A percentile compares a stretch with the other conserved stretches of the same genome.
Evolutionary conservation across 2,113 vertebrate species (phyloP).

Genomic region (Menidia beryllina): DNA sequence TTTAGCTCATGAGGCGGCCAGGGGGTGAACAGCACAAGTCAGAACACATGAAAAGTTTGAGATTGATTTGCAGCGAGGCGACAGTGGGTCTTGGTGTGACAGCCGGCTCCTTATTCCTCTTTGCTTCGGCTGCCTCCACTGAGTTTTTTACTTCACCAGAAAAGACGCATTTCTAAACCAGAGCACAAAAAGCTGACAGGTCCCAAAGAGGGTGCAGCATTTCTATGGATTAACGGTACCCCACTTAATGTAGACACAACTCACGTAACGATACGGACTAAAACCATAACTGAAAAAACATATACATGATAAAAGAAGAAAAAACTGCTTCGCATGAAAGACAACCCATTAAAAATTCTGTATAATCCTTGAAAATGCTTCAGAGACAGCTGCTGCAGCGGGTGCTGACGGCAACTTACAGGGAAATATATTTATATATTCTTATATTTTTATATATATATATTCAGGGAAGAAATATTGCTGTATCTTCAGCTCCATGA

Average conservation of each 20-base stretch:
- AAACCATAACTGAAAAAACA: neutral
- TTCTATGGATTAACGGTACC: neutral
- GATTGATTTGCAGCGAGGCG: slow-evolving; percentile 22
- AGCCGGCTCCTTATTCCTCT: neutral
- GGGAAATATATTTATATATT: too few species aligned
- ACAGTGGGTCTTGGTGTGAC: slow-evolving; percentile 20
- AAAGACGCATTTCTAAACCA: neutral
- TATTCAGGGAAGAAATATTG: neutral
- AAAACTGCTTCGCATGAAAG: neutral
- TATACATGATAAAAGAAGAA: neutral
- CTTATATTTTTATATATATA: too few species aligned
- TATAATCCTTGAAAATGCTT: neutral
- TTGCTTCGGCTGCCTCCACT: neutral
- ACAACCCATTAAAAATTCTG: neutral
- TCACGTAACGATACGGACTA: neutral
- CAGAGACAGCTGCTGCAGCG: slow-evolving; percentile 1
- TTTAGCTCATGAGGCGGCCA: slow-evolving; percentile 36
- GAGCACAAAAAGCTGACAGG: neutral
- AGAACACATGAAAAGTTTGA: slow-evolving; percentile 47
- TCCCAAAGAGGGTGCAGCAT: neutral
- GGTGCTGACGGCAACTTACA: neutral
- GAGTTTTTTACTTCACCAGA: slow-evolving; percentile 2
- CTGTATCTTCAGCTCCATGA: neutral
- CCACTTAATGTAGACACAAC: neutral
- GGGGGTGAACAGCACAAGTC: slow-evolving; percentile 20